Percentiles rank a stretch among this genome's conserved stretches.
Evolutionary conservation across 2,888 invertebrate species (phyloP).

Genomic region (Tetranychus piercei): DNA sequence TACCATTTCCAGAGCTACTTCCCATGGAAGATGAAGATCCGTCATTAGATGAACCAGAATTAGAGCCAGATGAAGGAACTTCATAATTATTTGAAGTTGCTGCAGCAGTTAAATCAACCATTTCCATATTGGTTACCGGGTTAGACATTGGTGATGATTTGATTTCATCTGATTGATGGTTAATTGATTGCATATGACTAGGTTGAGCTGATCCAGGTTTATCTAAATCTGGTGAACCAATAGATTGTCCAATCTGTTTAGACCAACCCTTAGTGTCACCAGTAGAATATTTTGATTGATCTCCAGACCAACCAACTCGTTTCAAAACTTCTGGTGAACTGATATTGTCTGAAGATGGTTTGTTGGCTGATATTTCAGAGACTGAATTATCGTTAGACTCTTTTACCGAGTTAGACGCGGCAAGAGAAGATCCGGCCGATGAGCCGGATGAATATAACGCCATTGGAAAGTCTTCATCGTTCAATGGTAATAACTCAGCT

Average conservation of each 20-base stretch:
- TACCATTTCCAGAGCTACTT: neutral
- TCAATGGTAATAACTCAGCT: neutral
- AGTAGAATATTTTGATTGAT: neutral
- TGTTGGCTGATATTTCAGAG: neutral
- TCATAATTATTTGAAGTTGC: slow-evolving; percentile 7
- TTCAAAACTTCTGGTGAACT: slow-evolving; percentile 21
- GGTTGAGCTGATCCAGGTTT: neutral
- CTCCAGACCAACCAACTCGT: slow-evolving; percentile 18
- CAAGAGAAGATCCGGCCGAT: neutral
- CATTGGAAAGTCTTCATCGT: slow-evolving; percentile 6
- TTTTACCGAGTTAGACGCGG: neutral
- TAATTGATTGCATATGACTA: neutral
- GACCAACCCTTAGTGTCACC: neutral
- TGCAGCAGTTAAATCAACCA: neutral
- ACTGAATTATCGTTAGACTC: neutral
- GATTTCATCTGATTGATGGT: neutral
- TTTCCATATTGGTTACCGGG: neutral
- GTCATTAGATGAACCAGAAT: neutral
- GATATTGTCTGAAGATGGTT: slow-evolving; percentile 13
- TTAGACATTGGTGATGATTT: neutral
- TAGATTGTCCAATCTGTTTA: neutral
- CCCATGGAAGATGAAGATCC: neutral
- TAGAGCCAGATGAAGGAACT: neutral
- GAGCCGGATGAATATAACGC: neutral
- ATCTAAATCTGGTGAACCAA: neutral